Conservation (phyloP, 1,140 invertebrate genomes). For the Platorchestia sp. region DNA sequence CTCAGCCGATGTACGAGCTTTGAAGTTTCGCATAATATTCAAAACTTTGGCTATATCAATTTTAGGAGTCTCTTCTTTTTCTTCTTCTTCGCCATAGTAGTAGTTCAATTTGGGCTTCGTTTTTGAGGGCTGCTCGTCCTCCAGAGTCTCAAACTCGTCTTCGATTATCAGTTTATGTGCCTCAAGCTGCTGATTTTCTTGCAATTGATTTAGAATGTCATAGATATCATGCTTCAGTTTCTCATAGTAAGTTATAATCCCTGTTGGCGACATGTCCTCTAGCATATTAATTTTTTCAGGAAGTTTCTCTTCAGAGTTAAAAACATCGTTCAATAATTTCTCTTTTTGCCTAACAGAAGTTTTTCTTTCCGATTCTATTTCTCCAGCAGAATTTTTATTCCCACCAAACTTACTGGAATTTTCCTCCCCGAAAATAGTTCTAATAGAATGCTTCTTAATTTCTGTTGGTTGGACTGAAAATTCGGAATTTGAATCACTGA, state of each 20-base stretch:
- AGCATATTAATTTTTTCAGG: not conserved
- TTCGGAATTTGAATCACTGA: not conserved
- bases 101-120: not conserved
- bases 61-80: not conserved
- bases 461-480: not conserved
- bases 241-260: constrained; percentile 26
- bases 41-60: constrained; percentile 3
- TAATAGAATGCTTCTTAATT: not conserved
- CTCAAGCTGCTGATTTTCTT: not conserved
- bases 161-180: not conserved
- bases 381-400: not conserved
- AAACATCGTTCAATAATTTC: not conserved
- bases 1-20: not conserved
- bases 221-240: constrained; percentile 37
- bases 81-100: not conserved
- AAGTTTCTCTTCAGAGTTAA: not conserved
- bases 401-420: not conserved
- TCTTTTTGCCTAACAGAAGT: not conserved
- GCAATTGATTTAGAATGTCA: constrained; percentile 9
- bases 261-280: not conserved
- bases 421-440: not conserved
- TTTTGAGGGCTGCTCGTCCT: not conserved
- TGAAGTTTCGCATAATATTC: constrained; percentile 25
- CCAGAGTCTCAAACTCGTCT: not conserved
- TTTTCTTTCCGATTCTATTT: not conserved